Percentiles rank a stretch among this genome's conserved stretches.
These are phyloP conservation scores for Tragopan temminckii DNA, from an alignment of 2,797 vertebrate species.

Conservation along the genomic window DNA sequence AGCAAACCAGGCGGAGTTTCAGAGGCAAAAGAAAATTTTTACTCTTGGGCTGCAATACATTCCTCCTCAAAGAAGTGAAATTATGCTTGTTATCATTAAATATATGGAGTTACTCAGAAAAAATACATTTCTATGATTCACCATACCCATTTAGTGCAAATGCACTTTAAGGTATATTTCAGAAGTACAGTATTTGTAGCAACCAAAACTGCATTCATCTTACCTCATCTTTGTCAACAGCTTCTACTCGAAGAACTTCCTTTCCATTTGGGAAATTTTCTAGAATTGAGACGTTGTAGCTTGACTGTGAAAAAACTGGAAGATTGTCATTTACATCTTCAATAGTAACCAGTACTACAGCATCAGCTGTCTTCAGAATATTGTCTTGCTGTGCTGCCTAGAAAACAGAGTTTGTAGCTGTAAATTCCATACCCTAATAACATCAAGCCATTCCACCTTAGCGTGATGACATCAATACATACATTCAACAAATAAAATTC, in stretches of 20 bases:
- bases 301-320: constrained; percentile 74
- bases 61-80: background rate
- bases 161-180: background rate
- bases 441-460: background rate
- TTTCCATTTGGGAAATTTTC: constrained; percentile 81
- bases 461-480: background rate
- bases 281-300: constrained; percentile 67
- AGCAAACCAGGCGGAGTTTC: background rate
- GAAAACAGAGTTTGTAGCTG: constrained; percentile 6
- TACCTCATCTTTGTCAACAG: constrained; percentile 84
- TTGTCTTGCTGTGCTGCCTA: constrained; percentile 84
- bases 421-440: background rate
- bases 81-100: background rate
- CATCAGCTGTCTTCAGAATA: constrained; percentile 74
- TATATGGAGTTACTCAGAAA: background rate
- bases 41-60: background rate
- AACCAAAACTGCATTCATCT: background rate
- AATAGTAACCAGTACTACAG: constrained; percentile 79
- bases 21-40: background rate
- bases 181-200: background rate
- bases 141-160: background rate
- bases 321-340: constrained; percentile 82
- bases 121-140: background rate
- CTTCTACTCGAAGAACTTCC: constrained; percentile 73
- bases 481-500: background rate